Percentiles rank a stretch among this genome's conserved stretches.
Evolutionary conservation across 2,113 vertebrate genomes (phyloP).

Genomic region (Oreochromis spilurus): DNA sequence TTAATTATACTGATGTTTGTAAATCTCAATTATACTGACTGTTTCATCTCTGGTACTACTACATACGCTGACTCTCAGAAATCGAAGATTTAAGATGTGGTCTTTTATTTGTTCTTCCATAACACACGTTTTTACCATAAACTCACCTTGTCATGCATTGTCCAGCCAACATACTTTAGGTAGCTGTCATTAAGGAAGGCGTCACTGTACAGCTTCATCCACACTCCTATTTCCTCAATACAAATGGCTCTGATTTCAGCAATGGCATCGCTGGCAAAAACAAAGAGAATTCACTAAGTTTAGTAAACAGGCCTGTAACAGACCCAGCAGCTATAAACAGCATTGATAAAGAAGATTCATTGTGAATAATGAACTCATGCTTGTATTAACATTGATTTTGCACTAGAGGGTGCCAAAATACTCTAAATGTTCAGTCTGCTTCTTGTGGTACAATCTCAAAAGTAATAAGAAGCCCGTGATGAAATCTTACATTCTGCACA

Average conservation of each 20-base stretch:
- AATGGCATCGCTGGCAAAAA: constrained; percentile 44
- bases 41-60: neutral
- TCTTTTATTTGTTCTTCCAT: neutral
- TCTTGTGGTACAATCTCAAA: neutral
- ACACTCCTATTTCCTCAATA: constrained; percentile 87
- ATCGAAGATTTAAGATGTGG: neutral
- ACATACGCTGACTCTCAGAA: neutral
- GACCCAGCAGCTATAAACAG: neutral
- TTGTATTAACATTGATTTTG: neutral
- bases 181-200: constrained; percentile 98
- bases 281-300: neutral
- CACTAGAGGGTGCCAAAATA: constrained; percentile 43
- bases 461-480: neutral
- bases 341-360: neutral
- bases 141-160: constrained; percentile 69
- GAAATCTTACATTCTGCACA: neutral
- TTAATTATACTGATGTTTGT: neutral
- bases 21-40: neutral
- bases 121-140: neutral
- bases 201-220: constrained; percentile 86
- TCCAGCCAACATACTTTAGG: constrained; percentile 97
- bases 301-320: neutral
- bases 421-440: neutral
- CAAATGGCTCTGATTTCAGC: constrained; percentile 80
- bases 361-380: neutral